A percentile compares a stretch with the other conserved stretches of the same genome.
Evolutionary conservation across 2,797 vertebrate species (phyloP).

Genomic region (Delichon dasypus): DNA sequence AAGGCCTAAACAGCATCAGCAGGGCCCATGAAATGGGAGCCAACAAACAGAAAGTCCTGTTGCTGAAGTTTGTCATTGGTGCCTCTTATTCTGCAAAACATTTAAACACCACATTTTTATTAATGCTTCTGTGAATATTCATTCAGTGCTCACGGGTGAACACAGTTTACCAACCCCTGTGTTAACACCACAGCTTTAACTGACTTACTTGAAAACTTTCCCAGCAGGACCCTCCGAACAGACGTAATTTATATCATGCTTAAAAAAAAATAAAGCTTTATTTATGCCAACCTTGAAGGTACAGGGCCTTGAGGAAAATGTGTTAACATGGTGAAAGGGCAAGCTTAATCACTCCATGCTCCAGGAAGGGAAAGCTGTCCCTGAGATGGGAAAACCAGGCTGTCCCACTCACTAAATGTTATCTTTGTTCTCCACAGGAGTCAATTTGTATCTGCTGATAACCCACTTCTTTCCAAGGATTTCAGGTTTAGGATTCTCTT

Average conservation of each 20-base stretch:
- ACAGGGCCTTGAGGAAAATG: background rate
- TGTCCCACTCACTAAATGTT: background rate
- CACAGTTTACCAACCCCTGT: background rate
- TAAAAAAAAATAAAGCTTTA: background rate
- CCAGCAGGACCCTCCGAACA: background rate
- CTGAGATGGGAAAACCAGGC: background rate
- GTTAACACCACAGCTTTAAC: background rate
- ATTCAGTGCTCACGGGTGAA: background rate
- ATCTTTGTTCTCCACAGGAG: slow-evolving; percentile 11
- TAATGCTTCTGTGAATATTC: background rate
- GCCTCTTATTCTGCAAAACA: background rate
- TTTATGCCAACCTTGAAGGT: background rate
- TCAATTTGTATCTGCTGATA: slow-evolving; percentile 43
- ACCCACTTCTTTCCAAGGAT: slow-evolving; percentile 22
- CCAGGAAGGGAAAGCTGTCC: background rate
- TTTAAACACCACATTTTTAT: background rate
- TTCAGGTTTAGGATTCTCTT: slow-evolving; percentile 42
- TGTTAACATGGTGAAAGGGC: background rate
- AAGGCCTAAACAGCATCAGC: background rate
- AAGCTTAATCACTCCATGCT: background rate
- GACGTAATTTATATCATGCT: background rate
- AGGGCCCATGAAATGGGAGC: background rate
- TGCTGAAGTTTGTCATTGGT: background rate
- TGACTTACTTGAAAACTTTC: background rate
- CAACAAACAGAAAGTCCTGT: background rate